A percentile compares a stretch with the other conserved stretches of the same genome.
These are phyloP conservation scores for Varecia variegata DNA, from an alignment of 2,797 vertebrate species.

Conservation along the genomic window DNA sequence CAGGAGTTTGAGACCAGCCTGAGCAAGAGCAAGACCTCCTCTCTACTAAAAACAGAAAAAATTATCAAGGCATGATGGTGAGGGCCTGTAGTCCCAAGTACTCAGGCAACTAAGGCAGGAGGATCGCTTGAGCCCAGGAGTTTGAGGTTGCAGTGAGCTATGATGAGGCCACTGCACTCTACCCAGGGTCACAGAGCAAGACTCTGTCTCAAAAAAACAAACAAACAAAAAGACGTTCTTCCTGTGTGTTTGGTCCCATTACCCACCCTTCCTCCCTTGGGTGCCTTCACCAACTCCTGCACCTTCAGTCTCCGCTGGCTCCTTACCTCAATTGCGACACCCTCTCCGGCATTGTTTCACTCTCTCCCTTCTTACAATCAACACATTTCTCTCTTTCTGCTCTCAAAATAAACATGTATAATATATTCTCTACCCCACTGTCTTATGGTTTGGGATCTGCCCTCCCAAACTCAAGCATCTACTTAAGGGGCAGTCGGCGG, in stretches of 20 bases:
- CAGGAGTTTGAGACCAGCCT: too few relatives aligned
- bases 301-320: neutral
- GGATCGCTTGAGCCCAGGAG: too few relatives aligned
- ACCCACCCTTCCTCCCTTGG: fast-evolving
- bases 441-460: neutral
- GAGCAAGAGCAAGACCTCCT: too few relatives aligned
- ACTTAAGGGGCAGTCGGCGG: neutral
- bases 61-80: too few relatives aligned
- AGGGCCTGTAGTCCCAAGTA: too few relatives aligned
- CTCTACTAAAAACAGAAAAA: too few relatives aligned
- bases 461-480: neutral
- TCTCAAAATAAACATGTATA: neutral
- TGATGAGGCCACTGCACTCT: too few relatives aligned
- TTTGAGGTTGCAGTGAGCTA: too few relatives aligned
- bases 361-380: neutral
- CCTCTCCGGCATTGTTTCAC: neutral
- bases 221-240: neutral
- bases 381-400: neutral
- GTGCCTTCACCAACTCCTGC: neutral
- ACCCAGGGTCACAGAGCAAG: too few relatives aligned
- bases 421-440: neutral
- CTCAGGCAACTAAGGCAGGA: too few relatives aligned
- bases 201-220: too few relatives aligned
- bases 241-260: too few relatives aligned
- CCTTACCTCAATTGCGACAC: neutral